Base-by-base conservation (phyloP, 1,140 invertebrate species). In the Artemia franciscana region DNA sequence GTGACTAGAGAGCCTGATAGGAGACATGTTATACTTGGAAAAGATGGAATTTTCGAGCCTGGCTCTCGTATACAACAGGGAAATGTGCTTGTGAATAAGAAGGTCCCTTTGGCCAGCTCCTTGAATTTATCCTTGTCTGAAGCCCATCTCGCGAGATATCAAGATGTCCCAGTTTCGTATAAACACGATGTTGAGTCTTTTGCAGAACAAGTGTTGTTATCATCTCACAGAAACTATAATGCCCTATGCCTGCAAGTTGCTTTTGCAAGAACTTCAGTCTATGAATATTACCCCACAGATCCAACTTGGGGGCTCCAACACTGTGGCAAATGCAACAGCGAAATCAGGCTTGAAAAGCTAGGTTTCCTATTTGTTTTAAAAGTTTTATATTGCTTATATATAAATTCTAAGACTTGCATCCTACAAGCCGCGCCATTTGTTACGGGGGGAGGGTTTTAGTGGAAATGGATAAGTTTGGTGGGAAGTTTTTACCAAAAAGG, bases 241-340 rank as follows among this genome's bases (percentile, higher is more conserved):
- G 77, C 95, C 96, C 0, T 99, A 99, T 74, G 95, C 95, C n/a
- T 98, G 91, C 73, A 99, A 99, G 76, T 75, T 99, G 63, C 78
- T 99, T 2, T 91, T 98, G 71, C 94, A 98, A 73, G 96, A 99
- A 74, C 75, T 99, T 0, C 88, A 92, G 69, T 86, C 91, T 1
- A 99, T 99, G 94, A 98, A 97, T 74, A 94, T 98, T 69, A 84
- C 92, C 7, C 91, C 94, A 5, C 80, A 87, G 67, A 75, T 96
- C 18, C 86, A 84, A 51, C 12, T 51, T 51, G 39, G n/a, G n/a
- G n/a, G n/a, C n/a, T n/a, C n/a, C n/a, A n/a, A n/a, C n/a, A n/a
- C n/a, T n/a, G n/a, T n/a, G n/a, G n/a, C n/a, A n/a, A n/a, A n/a
- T n/a, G n/a, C n/a, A n/a, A n/a, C n/a, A n/a, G n/a, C n/a, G n/a